Evolutionary conservation across 2,888 invertebrate genomes (phyloP).

Genomic region (Steinernema hermaphroditum): DNA sequence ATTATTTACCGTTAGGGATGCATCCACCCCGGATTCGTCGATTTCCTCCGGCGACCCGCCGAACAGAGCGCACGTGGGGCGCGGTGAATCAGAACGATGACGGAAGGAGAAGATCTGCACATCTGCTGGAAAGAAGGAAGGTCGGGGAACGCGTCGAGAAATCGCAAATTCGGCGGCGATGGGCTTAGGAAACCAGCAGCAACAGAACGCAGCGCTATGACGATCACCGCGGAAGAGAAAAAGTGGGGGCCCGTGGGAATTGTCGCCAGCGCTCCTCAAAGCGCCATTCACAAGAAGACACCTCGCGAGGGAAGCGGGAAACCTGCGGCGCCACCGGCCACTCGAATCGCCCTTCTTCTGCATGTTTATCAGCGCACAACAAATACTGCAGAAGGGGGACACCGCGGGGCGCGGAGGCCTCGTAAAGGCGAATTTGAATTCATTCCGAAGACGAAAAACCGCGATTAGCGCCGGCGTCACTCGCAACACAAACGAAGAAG

Average conservation of each 20-base stretch:
- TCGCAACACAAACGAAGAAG: conserved; percentile 15
- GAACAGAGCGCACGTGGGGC: too few species aligned
- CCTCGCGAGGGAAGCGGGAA: conserved; percentile 17
- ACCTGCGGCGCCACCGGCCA: background rate
- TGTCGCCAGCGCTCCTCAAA: background rate
- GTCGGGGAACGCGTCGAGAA: background rate
- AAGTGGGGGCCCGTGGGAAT: conserved; percentile 25
- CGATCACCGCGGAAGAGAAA: conserved; percentile 12
- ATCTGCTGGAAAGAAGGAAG: background rate
- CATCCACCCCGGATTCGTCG: too few species aligned
- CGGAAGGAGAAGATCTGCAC: too few species aligned
- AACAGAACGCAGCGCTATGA: conserved; percentile 24
- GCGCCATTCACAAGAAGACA: conserved; percentile 23
- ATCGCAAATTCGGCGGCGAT: background rate
- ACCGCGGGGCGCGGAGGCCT: background rate
- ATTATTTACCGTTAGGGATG: too few species aligned
- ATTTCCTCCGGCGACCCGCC: too few species aligned
- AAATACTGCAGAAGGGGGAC: background rate
- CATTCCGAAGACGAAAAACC: conserved; percentile 3
- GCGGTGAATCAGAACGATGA: too few species aligned
- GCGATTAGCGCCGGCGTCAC: conserved; percentile 1
- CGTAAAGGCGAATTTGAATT: conserved; percentile 4
- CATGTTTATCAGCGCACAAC: background rate
- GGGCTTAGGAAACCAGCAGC: conserved; percentile 5
- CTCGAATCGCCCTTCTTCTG: background rate